Conservation (phyloP, 2,888 invertebrate genomes). For the Ectemnius continuus region DNA sequence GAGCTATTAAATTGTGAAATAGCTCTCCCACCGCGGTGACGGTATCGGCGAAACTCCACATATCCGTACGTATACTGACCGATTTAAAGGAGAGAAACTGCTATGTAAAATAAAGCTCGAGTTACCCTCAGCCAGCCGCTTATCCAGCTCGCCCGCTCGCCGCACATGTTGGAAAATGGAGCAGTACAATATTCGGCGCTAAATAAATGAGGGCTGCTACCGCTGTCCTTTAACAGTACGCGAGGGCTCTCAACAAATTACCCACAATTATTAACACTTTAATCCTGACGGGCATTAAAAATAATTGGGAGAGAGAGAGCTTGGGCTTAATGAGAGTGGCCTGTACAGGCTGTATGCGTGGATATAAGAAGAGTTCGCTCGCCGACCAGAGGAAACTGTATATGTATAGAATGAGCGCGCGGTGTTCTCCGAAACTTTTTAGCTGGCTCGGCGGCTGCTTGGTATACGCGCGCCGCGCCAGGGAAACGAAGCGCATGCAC, state of each 20-base stretch:
- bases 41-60: constrained; percentile 28
- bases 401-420: constrained; percentile 11
- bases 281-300: not conserved
- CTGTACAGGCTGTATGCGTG: not conserved
- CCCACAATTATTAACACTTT: constrained; percentile 4
- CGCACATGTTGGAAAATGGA: no score
- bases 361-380: no score
- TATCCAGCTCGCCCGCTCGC: no score
- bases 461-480: constrained; percentile 23
- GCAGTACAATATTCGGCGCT: not conserved
- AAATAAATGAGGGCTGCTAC: not conserved
- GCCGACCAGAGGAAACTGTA: not conserved
- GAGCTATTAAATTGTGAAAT: constrained; percentile 54
- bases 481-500: constrained; percentile 38
- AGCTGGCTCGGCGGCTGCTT: constrained; percentile 37
- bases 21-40: constrained; percentile 19
- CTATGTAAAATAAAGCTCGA: not conserved
- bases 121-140: no score
- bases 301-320: constrained; percentile 1
- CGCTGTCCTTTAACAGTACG: not conserved
- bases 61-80: constrained; percentile 16
- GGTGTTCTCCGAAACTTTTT: constrained; percentile 24
- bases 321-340: constrained; percentile 1
- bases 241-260: not conserved
- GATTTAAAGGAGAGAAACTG: constrained; percentile 29